Conservation (phyloP, 2,888 invertebrate genomes). For the Rhagonycha fulva region DNA sequence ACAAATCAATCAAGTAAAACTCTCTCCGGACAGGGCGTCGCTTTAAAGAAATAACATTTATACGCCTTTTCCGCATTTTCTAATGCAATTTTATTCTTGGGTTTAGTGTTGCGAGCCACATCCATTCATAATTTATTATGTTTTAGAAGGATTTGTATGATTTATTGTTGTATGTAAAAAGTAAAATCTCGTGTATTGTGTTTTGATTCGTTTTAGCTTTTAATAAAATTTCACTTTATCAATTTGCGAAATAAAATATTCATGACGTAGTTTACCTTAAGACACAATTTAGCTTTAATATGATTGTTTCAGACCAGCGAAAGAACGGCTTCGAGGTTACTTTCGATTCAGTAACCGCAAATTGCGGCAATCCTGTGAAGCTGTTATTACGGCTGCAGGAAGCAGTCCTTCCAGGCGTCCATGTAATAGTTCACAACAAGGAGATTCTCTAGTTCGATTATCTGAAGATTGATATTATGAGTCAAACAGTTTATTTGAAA, state of each 20-base stretch:
- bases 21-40: neutral
- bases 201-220: neutral
- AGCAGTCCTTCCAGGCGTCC: slow-evolving; percentile 38
- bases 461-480: slow-evolving; percentile 42
- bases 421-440: slow-evolving; percentile 36
- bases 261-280: neutral
- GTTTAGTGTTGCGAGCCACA: neutral
- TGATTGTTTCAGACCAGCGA: slow-evolving; percentile 56
- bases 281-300: neutral
- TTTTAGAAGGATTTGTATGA: neutral
- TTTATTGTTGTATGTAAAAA: neutral
- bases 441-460: slow-evolving; percentile 38
- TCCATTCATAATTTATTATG: neutral
- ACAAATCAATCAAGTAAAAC: neutral
- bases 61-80: neutral
- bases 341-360: slow-evolving; percentile 59
- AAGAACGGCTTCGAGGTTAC: slow-evolving; percentile 62
- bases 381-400: slow-evolving; percentile 52
- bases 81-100: neutral
- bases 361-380: slow-evolving; percentile 52
- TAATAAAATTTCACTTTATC: neutral
- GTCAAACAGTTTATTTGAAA: slow-evolving; percentile 46
- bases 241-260: neutral
- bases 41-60: neutral
- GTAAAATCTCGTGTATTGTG: neutral